Conservation (phyloP, 1,140 invertebrate species). For the Dendroctonus valens region DNA sequence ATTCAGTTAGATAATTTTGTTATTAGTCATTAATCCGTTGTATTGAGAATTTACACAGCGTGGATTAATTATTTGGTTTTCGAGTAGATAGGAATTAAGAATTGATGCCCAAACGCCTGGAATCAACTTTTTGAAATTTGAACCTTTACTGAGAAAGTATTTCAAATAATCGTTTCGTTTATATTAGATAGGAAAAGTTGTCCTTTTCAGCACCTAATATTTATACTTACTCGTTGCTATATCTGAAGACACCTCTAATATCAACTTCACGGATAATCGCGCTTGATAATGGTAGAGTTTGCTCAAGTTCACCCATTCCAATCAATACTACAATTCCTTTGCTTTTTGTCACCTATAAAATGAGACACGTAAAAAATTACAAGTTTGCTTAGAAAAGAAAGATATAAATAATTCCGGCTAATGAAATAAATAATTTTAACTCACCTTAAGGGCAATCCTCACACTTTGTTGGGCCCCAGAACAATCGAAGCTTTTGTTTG, state of each 20-base stretch:
- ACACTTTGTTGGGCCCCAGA: slow-evolving; percentile 80
- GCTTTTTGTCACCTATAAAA: slow-evolving; percentile 72
- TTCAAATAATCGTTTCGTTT: too few relatives aligned
- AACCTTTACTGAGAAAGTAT: too few relatives aligned
- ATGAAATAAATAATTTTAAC: slow-evolving; percentile 33
- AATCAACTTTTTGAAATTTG: too few relatives aligned
- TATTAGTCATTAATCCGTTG: too few relatives aligned
- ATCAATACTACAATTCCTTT: slow-evolving; percentile 84
- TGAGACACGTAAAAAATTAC: slow-evolving; percentile 1
- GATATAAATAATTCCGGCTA: slow-evolving; percentile 1
- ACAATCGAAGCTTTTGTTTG: slow-evolving; percentile 84
- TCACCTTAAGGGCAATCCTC: slow-evolving; percentile 72
- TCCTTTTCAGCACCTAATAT: background rate
- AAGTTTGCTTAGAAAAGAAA: background rate
- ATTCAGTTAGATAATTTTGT: too few relatives aligned
- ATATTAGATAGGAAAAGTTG: too few relatives aligned
- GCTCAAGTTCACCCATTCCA: slow-evolving; percentile 77
- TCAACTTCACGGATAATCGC: slow-evolving; percentile 84
- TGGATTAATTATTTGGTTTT: too few relatives aligned
- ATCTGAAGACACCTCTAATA: slow-evolving; percentile 88
- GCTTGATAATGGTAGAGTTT: slow-evolving; percentile 78
- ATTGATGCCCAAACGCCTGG: too few relatives aligned
- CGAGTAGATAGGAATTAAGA: too few relatives aligned
- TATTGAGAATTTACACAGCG: too few relatives aligned
- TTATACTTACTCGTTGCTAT: slow-evolving; percentile 75